Evolutionary conservation across 2,888 invertebrate genomes (phyloP).

Genomic region (Phalera bucephala): DNA sequence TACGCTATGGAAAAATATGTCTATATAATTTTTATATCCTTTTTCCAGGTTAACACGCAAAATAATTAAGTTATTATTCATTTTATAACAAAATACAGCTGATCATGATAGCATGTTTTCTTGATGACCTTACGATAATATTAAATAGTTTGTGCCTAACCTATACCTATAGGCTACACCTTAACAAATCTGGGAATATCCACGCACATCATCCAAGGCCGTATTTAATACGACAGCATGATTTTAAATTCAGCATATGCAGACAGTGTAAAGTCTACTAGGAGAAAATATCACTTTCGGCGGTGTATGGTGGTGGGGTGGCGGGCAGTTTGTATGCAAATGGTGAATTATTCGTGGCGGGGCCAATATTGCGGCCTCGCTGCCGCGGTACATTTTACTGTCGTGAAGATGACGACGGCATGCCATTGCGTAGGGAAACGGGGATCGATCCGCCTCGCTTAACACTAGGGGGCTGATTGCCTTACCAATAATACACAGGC

Average conservation of each 20-base stretch:
- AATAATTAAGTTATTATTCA: too few relatives aligned
- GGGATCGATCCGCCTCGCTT: constrained; percentile 9
- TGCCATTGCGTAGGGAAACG: neutral
- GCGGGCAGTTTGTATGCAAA: constrained; percentile 58
- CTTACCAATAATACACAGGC: constrained; percentile 11
- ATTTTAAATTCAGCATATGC: constrained; percentile 28
- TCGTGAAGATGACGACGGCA: constrained; percentile 13
- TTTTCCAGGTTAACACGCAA: too few relatives aligned
- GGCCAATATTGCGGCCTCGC: constrained; percentile 28
- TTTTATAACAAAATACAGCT: too few relatives aligned
- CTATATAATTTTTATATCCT: too few relatives aligned
- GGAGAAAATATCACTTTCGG: constrained; percentile 16
- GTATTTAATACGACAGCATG: too few relatives aligned
- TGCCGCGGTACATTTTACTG: constrained; percentile 23
- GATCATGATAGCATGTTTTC: too few relatives aligned
- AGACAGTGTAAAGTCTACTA: constrained; percentile 17
- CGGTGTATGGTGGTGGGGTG: constrained; percentile 20
- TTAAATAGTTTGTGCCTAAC: too few relatives aligned
- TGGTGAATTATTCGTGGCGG: constrained; percentile 44
- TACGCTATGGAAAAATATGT: too few relatives aligned
- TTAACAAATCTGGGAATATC: too few relatives aligned
- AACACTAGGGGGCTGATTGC: constrained; percentile 19
- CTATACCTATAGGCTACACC: too few relatives aligned
- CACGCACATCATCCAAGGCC: too few relatives aligned
- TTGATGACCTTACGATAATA: too few relatives aligned